phyloP scores from a whole-genome alignment of 2,797 vertebrate species.

The Discoglossus pictus region DNA sequence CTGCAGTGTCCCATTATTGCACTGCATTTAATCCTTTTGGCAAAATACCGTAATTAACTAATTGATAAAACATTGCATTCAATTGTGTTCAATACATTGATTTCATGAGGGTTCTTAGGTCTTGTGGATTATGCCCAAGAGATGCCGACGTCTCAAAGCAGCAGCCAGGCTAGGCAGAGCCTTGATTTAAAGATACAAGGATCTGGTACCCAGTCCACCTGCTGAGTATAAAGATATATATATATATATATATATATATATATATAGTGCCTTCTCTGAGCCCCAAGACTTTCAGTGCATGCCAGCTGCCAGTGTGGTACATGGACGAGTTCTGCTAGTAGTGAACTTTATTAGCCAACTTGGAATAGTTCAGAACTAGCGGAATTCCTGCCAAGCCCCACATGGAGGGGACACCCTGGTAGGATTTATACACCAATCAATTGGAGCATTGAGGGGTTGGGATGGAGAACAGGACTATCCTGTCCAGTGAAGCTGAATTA shows the following conservation, averaged over 20 bases:
- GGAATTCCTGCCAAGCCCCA: conserved; percentile 77
- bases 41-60: too few species aligned
- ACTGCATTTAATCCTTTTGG: too few species aligned
- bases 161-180: conserved; percentile 46
- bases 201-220: conserved; percentile 43
- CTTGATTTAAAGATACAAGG: conserved; percentile 50
- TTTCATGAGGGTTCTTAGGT: too few species aligned
- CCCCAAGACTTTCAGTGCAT: too few species aligned
- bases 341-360: conserved; percentile 79
- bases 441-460: conserved; percentile 32
- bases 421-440: too few species aligned
- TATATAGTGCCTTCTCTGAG: too few species aligned
- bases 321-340: conserved; percentile 82
- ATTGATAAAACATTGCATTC: too few species aligned
- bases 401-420: conserved; percentile 9
- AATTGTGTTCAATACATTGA: too few species aligned
- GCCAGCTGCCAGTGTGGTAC: conserved; percentile 61
- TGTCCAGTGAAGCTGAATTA: too few species aligned
- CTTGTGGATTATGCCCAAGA: too few species aligned
- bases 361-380: conserved; percentile 72
- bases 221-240: conserved; percentile 36
- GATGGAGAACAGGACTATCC: neutral
- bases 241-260: too few species aligned
- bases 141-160: conserved; percentile 16
- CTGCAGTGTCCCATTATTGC: too few species aligned